phyloP scores from a whole-genome alignment of 2,797 vertebrate species.

The Artibeus lituratus region DNA sequence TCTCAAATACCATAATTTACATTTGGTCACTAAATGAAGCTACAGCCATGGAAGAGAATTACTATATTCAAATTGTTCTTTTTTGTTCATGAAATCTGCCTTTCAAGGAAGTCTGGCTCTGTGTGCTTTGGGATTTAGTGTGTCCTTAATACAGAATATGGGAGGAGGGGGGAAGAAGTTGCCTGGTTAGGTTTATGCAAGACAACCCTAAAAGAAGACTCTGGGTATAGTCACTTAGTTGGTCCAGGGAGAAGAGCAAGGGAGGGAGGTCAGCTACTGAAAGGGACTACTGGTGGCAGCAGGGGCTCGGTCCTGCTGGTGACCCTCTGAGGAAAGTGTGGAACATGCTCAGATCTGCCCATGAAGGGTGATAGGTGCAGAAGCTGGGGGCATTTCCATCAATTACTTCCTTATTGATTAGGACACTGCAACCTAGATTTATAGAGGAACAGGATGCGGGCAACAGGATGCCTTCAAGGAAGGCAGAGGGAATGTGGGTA shows the following conservation, averaged over 20 bases:
- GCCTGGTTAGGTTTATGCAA: too few relatives aligned
- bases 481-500: neutral
- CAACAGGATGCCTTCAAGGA: fast-evolving
- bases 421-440: neutral
- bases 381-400: neutral
- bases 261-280: neutral
- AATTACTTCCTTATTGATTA: neutral
- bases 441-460: neutral
- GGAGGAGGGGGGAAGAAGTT: neutral
- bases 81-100: neutral
- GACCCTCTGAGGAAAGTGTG: neutral
- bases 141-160: neutral
- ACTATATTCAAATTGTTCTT: neutral
- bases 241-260: neutral
- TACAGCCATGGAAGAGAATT: neutral
- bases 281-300: neutral
- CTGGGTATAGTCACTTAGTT: neutral
- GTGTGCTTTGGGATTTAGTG: neutral
- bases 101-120: neutral
- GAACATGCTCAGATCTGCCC: neutral
- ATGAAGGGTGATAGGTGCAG: neutral
- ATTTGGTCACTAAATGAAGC: slow-evolving; percentile 42
- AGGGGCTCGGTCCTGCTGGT: neutral
- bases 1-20: slow-evolving; percentile 46
- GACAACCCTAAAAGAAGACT: neutral